These are phyloP conservation scores for Heterocephalus glaber DNA, from an alignment of 2,113 vertebrate species.

Conservation along the genomic window DNA sequence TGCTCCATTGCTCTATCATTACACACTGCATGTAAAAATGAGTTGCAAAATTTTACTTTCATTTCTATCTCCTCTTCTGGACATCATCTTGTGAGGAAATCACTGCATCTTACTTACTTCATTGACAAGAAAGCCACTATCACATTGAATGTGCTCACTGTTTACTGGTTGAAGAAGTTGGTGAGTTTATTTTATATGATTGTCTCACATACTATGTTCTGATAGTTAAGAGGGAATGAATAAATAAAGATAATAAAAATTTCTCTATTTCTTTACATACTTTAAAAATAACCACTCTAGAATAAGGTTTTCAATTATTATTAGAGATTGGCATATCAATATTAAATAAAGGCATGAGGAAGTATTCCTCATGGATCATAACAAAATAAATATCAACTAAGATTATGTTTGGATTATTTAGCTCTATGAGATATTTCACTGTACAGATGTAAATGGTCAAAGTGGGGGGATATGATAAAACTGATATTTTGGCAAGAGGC, in stretches of 20 bases:
- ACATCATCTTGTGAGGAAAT: not conserved
- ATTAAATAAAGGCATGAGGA: not conserved
- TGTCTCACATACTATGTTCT: not conserved
- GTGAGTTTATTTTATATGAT: not conserved
- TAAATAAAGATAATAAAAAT: not conserved
- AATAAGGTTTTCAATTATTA: not conserved
- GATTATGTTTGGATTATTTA: not conserved
- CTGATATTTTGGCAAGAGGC: not conserved
- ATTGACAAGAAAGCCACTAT: not conserved
- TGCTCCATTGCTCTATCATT: not conserved
- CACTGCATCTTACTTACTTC: not conserved
- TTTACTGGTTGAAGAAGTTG: not conserved
- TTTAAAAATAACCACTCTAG: not conserved
- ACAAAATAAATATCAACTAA: not conserved
- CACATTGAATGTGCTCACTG: not conserved
- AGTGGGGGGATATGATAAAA: not conserved
- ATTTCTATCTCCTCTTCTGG: not conserved
- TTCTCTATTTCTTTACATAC: not conserved
- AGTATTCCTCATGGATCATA: not conserved
- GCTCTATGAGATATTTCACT: not conserved
- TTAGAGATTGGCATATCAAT: not conserved
- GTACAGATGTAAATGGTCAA: not conserved
- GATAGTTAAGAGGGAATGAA: not conserved
- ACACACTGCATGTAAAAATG: not conserved
- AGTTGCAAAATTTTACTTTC: not conserved